Conservation (phyloP, 2,797 vertebrate species). For the Etheostoma perlongum region DNA sequence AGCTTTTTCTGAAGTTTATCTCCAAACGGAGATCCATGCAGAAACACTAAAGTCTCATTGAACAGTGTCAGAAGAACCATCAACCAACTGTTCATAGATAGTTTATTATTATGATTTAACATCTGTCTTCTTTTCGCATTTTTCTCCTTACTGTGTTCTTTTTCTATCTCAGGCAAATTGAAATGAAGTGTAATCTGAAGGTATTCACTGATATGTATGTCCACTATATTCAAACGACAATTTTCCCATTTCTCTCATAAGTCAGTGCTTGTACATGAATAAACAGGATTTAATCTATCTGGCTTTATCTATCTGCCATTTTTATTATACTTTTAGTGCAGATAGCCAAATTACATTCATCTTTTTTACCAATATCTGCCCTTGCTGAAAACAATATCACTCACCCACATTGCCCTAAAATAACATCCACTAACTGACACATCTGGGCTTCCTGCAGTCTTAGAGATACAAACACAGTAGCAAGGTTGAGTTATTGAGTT, state of each 20-base stretch:
- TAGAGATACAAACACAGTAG: slow-evolving; percentile 27
- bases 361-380: background rate
- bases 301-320: background rate
- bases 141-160: slow-evolving; percentile 1
- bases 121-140: slow-evolving; percentile 12
- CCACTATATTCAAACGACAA: slow-evolving; percentile 12
- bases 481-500: slow-evolving; percentile 37
- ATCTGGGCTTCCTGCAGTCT: slow-evolving; percentile 13
- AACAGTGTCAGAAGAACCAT: slow-evolving; percentile 29
- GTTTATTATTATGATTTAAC: slow-evolving; percentile 34
- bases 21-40: slow-evolving; percentile 46
- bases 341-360: slow-evolving; percentile 9
- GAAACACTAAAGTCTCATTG: slow-evolving; percentile 55
- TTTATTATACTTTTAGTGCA: background rate
- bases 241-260: slow-evolving; percentile 3
- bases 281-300: background rate
- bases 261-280: background rate
- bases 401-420: slow-evolving; percentile 16
- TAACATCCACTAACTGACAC: slow-evolving; percentile 28
- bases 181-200: background rate
- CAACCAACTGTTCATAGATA: slow-evolving; percentile 24
- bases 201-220: slow-evolving; percentile 1
- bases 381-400: slow-evolving; percentile 24
- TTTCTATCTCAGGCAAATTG: background rate
- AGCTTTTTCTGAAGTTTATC: slow-evolving; percentile 63